Percentiles rank a stretch among this genome's conserved stretches.
Conservation (phyloP, 2,113 vertebrate species). For the Pogonocichla stellata region DNA sequence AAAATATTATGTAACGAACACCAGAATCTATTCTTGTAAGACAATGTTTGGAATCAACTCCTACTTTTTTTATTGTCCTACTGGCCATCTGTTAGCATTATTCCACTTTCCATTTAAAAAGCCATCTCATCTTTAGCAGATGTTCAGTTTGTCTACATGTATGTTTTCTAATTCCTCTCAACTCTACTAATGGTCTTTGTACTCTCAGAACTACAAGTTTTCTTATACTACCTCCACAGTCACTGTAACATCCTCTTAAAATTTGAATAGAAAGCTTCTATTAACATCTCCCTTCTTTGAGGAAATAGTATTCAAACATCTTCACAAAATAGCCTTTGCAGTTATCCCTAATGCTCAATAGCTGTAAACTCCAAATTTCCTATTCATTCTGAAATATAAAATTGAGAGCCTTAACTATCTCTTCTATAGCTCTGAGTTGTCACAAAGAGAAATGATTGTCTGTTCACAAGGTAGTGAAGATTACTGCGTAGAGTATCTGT, state of each 20-base stretch:
- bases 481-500: background rate
- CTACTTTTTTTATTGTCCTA: background rate
- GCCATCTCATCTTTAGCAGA: constrained; percentile 9
- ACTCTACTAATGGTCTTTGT: background rate
- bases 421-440: background rate
- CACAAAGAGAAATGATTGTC: background rate
- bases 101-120: background rate
- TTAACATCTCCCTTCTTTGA: background rate
- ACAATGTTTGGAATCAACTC: background rate
- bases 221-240: background rate
- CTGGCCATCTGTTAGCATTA: background rate
- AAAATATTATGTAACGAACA: background rate
- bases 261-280: background rate
- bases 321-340: background rate
- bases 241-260: background rate
- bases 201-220: constrained; percentile 4
- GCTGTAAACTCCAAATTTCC: background rate
- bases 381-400: background rate
- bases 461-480: background rate
- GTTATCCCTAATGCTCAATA: background rate
- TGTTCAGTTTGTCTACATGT: background rate
- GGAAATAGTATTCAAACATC: background rate
- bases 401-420: background rate
- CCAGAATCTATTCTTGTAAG: background rate
- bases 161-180: background rate